These are phyloP conservation scores for Oscheius sp. DNA, from an alignment of 2,888 invertebrate genomes.

Conservation along the genomic window DNA sequence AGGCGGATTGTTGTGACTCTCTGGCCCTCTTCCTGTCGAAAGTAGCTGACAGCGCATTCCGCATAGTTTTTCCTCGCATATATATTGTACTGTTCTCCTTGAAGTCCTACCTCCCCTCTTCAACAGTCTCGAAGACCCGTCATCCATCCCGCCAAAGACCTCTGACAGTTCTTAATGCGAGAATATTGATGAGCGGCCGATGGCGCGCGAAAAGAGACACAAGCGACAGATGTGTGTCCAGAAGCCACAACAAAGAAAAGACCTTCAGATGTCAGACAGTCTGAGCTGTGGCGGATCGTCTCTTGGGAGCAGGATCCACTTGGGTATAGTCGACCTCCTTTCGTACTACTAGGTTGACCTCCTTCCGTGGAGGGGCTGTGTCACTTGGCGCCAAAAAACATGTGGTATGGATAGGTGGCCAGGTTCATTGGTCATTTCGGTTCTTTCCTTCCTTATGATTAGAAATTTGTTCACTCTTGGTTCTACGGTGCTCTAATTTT, in stretches of 20 bases:
- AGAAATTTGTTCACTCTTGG: no score
- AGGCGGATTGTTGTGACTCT: no score
- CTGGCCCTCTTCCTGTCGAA: no score
- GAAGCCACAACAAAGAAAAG: conserved; percentile 19
- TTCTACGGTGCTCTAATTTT: no score
- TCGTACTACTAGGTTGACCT: no score
- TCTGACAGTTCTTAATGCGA: conserved; percentile 34
- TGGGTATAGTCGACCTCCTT: background rate
- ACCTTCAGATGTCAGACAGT: conserved; percentile 23
- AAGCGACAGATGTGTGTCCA: conserved; percentile 27
- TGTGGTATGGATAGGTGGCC: no score
- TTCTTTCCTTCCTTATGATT: no score
- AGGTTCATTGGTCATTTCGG: background rate
- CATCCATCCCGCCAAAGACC: background rate
- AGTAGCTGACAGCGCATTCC: no score
- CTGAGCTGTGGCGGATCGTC: background rate
- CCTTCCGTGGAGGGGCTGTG: no score
- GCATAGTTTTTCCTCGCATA: no score
- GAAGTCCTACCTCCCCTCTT: background rate
- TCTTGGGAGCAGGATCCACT: background rate
- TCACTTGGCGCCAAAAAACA: background rate
- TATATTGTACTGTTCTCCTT: background rate
- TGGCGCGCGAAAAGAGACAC: conserved; percentile 32
- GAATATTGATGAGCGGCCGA: conserved; percentile 38
- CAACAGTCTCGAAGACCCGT: conserved; percentile 7